Base-by-base conservation (phyloP, 2,888 invertebrate species). In the Cerceris ruficornis region DNA sequence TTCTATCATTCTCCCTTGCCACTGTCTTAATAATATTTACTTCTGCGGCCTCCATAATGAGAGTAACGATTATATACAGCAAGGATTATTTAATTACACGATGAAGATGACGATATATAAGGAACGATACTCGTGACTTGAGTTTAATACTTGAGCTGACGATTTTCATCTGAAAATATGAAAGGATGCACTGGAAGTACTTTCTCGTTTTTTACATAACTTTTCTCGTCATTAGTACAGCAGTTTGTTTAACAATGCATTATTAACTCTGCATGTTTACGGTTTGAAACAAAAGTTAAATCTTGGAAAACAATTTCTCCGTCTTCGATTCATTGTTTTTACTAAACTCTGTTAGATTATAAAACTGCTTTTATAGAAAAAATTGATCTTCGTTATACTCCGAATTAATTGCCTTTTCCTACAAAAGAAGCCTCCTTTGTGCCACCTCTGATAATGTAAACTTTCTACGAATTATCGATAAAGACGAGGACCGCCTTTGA, bases 1-100 rank as follows among this genome's bases (percentile, higher is more conserved):
- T 46, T 50, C 61, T 42, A 11, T 64, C 66, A 42, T 69, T 14
- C 43, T 57, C 42, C 13, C 41, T 61, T 39, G 46, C 43, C 6
- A 11, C n/a, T 9, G 14, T 71, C 57, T 70, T 75, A 78, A 76
- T 69, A 65, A 69, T 54, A 72, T 65, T 77, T 76, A 58, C 60
- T 65, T 8, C 7, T 11, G 41, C 55, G 55, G 17, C 41, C 6
- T 8, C 5, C 17, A 59, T 68, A 76, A 65, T 17, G 62, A 70
- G 55, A 67, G 55, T 57, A 58, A 59, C 60, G 28, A 69, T 74
- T 17, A 50, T 6, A 9, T 15, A 7, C 55, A 54, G 54, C n/a
- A 11, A 39, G 39, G 9, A 55, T 42, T 15, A 60, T 57, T 39
- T 14, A 49, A 60, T 17, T 60, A 39, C 13, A 49, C 42, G 17